Base-by-base conservation (phyloP, 2,797 vertebrate genomes). In the Mormyrus hasselquistii region DNA sequence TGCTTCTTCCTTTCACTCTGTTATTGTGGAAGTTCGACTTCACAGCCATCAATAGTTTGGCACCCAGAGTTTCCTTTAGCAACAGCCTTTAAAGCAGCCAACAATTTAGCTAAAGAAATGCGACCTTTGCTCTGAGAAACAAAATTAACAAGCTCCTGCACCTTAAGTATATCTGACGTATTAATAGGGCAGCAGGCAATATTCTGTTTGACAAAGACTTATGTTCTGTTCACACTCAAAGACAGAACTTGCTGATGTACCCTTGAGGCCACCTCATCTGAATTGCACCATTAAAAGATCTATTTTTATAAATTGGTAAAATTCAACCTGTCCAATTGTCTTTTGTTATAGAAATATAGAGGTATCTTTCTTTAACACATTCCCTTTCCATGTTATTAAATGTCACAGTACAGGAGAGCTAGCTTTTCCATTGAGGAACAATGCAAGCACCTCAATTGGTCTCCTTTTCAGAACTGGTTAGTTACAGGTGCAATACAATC, bases 81-180 rank as follows among this genome's bases (percentile, higher is more conserved):
- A 34, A 4, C n/a, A 2, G 83, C 41, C 82, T 49, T 25, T 84
- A 25, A 9, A 16, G 82, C 19, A 50, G 41, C 49, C 44, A 29
- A n/a, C 47, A 85, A 22, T 25, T 49, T 53, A 25, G 25, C n/a
- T 14, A 25, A 53, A 52, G 3, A 52, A 85, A 12, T 14, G 49
- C 29, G n/a, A 50, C 83, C 83, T 85, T 85, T 85, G 83, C 83
- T 85, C 49, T 85, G 83, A 14, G 83, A 50, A 85, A 25, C 47
- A 85, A 85, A 85, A 85, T 85, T 22, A 50, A 85, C 49, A 4
- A 85, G 25, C n/a, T 14, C 49, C 49, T 25, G 83, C 44, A 49
- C 47, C 47, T 3, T 29, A 44, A 79, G 73, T 44, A 44, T 44
- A 79, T 79, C 38, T 79, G 73, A 44, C 16, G 73, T 44, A 16